Evolutionary conservation across 2,888 invertebrate genomes (phyloP).

Genomic region (Colletes collaris): DNA sequence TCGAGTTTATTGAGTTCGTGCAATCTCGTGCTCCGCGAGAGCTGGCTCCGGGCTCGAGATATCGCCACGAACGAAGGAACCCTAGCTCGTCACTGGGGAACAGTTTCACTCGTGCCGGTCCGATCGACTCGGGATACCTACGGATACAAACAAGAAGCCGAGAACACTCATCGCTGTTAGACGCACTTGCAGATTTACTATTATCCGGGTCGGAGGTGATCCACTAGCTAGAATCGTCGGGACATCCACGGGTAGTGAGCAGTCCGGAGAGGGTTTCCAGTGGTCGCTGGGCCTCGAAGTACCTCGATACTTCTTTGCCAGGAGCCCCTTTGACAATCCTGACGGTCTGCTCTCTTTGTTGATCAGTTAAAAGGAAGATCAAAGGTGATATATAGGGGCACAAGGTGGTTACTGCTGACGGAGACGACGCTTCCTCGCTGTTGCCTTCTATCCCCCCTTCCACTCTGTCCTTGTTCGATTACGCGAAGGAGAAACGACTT

Average conservation of each 20-base stretch:
- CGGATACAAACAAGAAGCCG: constrained; percentile 31
- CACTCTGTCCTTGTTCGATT: constrained; percentile 29
- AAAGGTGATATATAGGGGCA: constrained; percentile 51
- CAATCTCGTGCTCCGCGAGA: not conserved
- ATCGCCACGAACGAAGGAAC: not conserved
- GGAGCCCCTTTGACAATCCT: constrained; percentile 23
- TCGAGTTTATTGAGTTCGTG: constrained; percentile 15
- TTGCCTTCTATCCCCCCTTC: not conserved
- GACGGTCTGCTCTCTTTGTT: constrained; percentile 29
- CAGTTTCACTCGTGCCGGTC: constrained; percentile 26
- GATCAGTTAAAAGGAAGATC: constrained; percentile 51
- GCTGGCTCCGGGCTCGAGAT: not conserved
- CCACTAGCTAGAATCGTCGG: constrained; percentile 16
- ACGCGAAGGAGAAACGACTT: constrained; percentile 44
- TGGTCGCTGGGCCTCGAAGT: constrained; percentile 5
- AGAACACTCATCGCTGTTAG: constrained; percentile 20
- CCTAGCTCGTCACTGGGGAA: not conserved
- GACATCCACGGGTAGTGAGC: constrained; percentile 6
- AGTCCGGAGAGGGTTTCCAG: not conserved
- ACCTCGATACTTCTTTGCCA: constrained; percentile 8
- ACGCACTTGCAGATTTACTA: constrained; percentile 15
- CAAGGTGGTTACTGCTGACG: constrained; percentile 38
- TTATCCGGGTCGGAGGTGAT: not conserved
- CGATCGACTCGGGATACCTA: constrained; percentile 13
- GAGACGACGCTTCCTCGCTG: constrained; percentile 24